Percentiles rank a stretch among this genome's conserved stretches.
Conservation (phyloP, 2,113 vertebrate genomes). For the Dipodomys merriami region DNA sequence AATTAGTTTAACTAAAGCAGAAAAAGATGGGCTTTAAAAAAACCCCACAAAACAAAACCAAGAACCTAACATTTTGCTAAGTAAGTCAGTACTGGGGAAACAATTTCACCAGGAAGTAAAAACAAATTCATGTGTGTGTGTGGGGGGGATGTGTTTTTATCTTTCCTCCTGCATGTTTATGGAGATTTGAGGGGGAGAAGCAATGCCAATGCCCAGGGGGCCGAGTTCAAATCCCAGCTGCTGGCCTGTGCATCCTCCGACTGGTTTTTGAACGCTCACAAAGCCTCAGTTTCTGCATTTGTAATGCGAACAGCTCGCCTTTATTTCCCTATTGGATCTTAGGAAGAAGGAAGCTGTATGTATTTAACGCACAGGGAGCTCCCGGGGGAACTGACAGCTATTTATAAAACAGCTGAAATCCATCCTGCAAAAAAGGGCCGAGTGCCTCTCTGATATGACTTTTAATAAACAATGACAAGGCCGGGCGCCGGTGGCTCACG, state of each 20-base stretch:
- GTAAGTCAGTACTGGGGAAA: slow-evolving; percentile 40
- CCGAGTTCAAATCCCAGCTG: not conserved
- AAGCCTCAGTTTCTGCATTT: not conserved
- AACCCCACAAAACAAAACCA: not conserved
- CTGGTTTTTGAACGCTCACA: too few species aligned
- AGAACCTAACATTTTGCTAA: slow-evolving; percentile 57
- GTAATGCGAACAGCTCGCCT: not conserved
- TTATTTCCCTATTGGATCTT: not conserved
- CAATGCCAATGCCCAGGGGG: fast-evolving
- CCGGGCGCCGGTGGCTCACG: too few species aligned
- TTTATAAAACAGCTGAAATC: not conserved
- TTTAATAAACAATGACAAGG: not conserved
- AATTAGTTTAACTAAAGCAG: slow-evolving; percentile 56
- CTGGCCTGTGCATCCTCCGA: not conserved
- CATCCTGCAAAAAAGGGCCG: not conserved
- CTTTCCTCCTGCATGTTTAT: not conserved
- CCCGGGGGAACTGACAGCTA: too few species aligned
- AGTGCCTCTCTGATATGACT: not conserved
- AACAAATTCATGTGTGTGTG: not conserved
- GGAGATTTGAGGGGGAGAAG: not conserved
- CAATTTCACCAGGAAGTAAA: slow-evolving; percentile 53
- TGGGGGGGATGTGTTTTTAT: not conserved
- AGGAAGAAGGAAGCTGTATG: too few species aligned
- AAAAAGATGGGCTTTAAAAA: not conserved
- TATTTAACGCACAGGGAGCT: too few species aligned